Conservation (phyloP, 2,113 vertebrate species). For the Picathartes gymnocephalus region DNA sequence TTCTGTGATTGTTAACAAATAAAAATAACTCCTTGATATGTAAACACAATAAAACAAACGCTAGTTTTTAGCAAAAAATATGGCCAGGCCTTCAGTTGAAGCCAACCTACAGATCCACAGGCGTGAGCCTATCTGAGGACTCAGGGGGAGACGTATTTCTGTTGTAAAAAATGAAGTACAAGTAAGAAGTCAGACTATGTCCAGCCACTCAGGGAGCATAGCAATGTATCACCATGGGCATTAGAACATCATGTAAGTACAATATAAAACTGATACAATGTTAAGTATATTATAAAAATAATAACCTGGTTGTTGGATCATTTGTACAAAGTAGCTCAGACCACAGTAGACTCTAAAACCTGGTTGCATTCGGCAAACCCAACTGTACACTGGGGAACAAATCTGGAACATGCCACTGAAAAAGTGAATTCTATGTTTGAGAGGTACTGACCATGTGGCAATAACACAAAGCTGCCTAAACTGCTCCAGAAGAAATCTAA, state of each 20-base stretch:
- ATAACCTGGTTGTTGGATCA: background rate
- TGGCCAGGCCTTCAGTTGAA: background rate
- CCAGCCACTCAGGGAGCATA: background rate
- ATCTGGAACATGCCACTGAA: background rate
- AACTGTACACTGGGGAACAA: background rate
- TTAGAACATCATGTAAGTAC: background rate
- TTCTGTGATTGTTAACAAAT: background rate
- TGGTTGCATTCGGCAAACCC: background rate
- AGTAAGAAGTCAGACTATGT: background rate
- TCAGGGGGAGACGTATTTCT: background rate
- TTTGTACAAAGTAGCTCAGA: constrained; percentile 21
- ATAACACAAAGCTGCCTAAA: background rate
- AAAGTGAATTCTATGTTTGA: background rate
- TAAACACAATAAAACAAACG: background rate
- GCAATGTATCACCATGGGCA: background rate
- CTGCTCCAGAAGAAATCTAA: background rate
- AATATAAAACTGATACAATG: background rate
- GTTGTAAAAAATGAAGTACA: background rate
- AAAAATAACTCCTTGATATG: background rate
- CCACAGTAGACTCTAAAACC: background rate
- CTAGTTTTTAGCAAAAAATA: background rate
- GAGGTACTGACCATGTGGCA: background rate
- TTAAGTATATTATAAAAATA: constrained; percentile 3
- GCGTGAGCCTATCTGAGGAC: background rate
- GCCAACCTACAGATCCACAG: background rate